Base-by-base conservation (phyloP, 2,888 invertebrate species). In the Cenopis cana region DNA sequence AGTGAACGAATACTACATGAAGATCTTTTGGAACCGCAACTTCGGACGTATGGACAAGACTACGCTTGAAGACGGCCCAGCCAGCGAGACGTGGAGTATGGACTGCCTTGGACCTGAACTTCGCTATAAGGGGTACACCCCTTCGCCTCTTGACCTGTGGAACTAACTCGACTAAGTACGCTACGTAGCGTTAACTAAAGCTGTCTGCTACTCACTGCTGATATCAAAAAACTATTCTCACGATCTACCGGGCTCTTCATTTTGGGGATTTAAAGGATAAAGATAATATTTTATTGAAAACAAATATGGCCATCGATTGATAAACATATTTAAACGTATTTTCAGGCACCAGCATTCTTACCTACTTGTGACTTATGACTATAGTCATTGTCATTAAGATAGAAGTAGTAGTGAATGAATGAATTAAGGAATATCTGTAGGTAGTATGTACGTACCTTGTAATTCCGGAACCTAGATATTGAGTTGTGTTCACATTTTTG, bases 51-150 rank as follows among this genome's bases (percentile, higher is more conserved):
- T 18, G 17, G 2, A 49, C 49, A 29, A 61, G 29, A 46, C 36
- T 52, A 36, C 57, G 49, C 17, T 36, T 50, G 52, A 64, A 64
- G 62, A 64, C 11, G 36, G 18, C 9, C 11, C 18, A 46, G 33
- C 50, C 33, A 14, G 14, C 10, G 9, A 0, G 18, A 36, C 38
- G 11, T n/a, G 52, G 20, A 52, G 10, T n/a, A 54, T 38, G 20
- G 24, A 54, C n/a, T 20, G 29, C 38, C 38, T 54, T 62, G 29
- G 52, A n/a, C n/a, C 46, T 33, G n/a, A 20, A 8, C 29, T 17
- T 11, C 59, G 1, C 38, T 38, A 20, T 38, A 14, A 12, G n/a
- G n/a, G 49, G 12, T 18, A 9, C 18, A 52, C 52, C 24, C 24
- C 17, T 6, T 61, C 20, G 20, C 20, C 5, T 14, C 50, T 20